Percentiles rank a stretch among this genome's conserved stretches.
Conservation (phyloP, 2,888 invertebrate genomes). For the Rotaria macrura region DNA sequence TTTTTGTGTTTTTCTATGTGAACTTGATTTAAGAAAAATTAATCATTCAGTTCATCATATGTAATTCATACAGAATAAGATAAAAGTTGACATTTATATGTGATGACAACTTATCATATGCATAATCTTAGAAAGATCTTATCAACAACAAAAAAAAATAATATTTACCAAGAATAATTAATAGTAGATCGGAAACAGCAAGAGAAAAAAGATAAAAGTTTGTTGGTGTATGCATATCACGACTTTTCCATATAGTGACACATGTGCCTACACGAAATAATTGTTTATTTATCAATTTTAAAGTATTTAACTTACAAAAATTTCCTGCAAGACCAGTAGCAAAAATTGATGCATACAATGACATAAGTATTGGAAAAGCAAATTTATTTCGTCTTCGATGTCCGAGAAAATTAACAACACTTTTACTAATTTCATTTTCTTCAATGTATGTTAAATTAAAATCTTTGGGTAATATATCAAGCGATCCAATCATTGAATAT, state of each 20-base stretch:
- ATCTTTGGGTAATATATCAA: background rate
- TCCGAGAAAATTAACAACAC: constrained; percentile 19
- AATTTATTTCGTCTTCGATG: constrained; percentile 13
- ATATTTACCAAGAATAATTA: constrained; percentile 60
- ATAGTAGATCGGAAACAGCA: constrained; percentile 70
- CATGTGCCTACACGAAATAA: constrained; percentile 9
- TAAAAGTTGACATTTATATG: background rate
- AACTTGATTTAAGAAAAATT: no score
- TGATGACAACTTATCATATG: background rate
- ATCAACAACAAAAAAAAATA: background rate
- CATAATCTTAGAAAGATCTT: background rate
- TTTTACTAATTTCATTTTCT: constrained; percentile 6
- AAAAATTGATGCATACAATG: background rate
- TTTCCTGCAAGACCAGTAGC: background rate
- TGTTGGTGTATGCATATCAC: constrained; percentile 73
- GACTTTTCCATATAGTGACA: background rate
- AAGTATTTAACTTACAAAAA: background rate
- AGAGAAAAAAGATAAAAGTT: constrained; percentile 81
- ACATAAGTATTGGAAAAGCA: background rate
- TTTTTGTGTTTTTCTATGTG: no score
- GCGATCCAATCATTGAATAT: background rate
- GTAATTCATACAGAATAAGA: background rate
- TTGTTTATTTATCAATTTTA: no score
- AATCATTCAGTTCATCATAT: background rate
- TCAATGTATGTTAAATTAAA: background rate